Evolutionary conservation across 2,888 invertebrate genomes (phyloP), one percentile per base, ranked within the genome.

Genomic region (Lacanobia oleracea): DNA sequence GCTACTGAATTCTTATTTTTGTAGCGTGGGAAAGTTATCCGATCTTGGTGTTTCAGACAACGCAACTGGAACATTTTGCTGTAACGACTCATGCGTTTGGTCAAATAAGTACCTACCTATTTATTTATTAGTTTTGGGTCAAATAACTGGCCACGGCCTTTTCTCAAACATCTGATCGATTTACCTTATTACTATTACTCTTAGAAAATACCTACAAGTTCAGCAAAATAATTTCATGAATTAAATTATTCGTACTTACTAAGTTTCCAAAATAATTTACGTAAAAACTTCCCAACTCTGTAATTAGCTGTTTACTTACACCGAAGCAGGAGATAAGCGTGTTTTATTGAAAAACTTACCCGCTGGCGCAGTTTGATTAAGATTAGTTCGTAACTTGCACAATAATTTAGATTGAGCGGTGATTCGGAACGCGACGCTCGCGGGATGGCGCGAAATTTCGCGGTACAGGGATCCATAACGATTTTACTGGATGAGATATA

Each of bases 331-430:
- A 89, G 94, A 94, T 94, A 93, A 93, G 91, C 89, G 84, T 94
- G 94, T 91, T 95, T 94, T 95, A 95, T 94, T 94, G 94, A 94
- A 94, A 94, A 95, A 95, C 90, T 95, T 93, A 79, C 71, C 80
- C 88, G 86, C 88, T 83, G 83, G 82, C 85, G 90, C 89, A 84
- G 84, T 82, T 86, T 93, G 93, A 93, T 93, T 93, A 92, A 93
- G 94, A 91, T 95, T 93, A 94, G 93, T 93, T 94, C 89, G 75
- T 88, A 94, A 94, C 89, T 94, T 93, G 92, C 87, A 92, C 91
- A 94, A 93, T 95, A 94, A 95, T 94, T 95, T 92, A 95, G 94
- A 94, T 95, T 90, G 93, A 93, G 91, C 91, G 90, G 88, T 92
- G 92, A 93, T 92, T 91, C 85, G 87, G 87, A 83, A 84, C 86